Evolutionary conservation across 2,888 invertebrate genomes (phyloP), one percentile per base, ranked within the genome.

Genomic region (Microdon myrmicae): DNA sequence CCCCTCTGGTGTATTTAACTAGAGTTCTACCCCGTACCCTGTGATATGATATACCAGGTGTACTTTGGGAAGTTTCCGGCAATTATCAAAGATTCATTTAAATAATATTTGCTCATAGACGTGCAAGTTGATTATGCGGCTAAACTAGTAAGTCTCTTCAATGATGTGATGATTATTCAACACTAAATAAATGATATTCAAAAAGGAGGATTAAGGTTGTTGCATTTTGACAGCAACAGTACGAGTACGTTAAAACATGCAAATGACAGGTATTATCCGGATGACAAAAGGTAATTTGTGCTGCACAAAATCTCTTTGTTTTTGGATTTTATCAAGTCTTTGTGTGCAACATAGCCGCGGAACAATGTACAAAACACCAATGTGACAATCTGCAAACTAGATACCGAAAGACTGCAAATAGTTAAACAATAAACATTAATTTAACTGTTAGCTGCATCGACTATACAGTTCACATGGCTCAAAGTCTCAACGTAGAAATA

Each of bases 381-480:
- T 56, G 51, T 56, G 45, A 51, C 20, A 41, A 51, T 35, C 37
- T 54, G 38, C 32, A 48, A 44, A 49, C 51, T 51, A 14, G 58
- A 58, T 58, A 43, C 51, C 64, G 37, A 37, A 51, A 43, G 22
- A n/a, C 32, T 22, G 41, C 51, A 58, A 58, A 64, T 64, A 51
- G 39, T 58, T 56, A 20, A 64, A 64, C 56, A 61, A 61, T 58
- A 58, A 58, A 64, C 41, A 64, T 64, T 64, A 58, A 51, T 64
- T 64, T 64, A 51, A 51, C 64, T 64, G 58, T 58, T 58, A 64
- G 58, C 58, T 58, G 58, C 44, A 61, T 61, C 32, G 39, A 51
- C 49, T 56, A 61, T 44, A 61, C 56, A 39, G 44, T 37, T 44
- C 47, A 44, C 55, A 32, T 31, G 12, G 47, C 13, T 25, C 22